A percentile compares a stretch with the other conserved stretches of the same genome.
Evolutionary conservation across 2,113 vertebrate genomes (phyloP).

Genomic region (Atherinomorus stipes): DNA sequence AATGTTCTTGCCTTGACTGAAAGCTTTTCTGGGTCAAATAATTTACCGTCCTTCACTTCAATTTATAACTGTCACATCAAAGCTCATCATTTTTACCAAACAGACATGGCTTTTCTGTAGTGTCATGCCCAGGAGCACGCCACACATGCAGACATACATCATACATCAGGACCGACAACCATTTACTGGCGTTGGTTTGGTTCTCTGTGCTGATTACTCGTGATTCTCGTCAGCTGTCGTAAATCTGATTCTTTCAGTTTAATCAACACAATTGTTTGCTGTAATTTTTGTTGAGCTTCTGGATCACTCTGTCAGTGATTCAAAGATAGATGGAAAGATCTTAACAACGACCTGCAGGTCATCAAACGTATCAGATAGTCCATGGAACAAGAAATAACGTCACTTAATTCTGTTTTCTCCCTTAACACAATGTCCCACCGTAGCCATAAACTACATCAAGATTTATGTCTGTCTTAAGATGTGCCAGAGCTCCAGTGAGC

Average conservation of each 20-base stretch:
- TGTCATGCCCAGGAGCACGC: slow-evolving; percentile 40
- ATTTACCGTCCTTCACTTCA: slow-evolving; percentile 69
- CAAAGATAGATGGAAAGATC: slow-evolving; percentile 12
- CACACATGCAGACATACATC: slow-evolving; percentile 19
- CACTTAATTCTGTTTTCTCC: not conserved
- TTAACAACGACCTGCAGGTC: slow-evolving; percentile 47
- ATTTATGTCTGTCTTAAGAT: slow-evolving; percentile 2
- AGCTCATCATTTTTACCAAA: slow-evolving; percentile 53
- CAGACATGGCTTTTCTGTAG: slow-evolving; percentile 19
- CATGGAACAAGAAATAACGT: not conserved
- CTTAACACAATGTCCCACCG: not conserved
- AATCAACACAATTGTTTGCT: slow-evolving; percentile 13
- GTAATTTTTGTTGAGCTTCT: slow-evolving; percentile 8
- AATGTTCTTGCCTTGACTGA: slow-evolving; percentile 44
- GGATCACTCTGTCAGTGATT: slow-evolving; percentile 32
- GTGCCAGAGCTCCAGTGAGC: not conserved
- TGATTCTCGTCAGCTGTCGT: slow-evolving; percentile 28
- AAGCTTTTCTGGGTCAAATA: slow-evolving; percentile 73
- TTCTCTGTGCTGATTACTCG: slow-evolving; percentile 39
- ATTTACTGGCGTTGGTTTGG: slow-evolving; percentile 37
- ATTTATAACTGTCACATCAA: slow-evolving; percentile 70
- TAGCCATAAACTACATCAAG: not conserved
- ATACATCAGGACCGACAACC: slow-evolving; percentile 38
- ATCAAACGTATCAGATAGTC: not conserved
- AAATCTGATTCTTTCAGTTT: slow-evolving; percentile 25